Base-by-base conservation (phyloP, 1,140 invertebrate species). In the Solen grandis region DNA sequence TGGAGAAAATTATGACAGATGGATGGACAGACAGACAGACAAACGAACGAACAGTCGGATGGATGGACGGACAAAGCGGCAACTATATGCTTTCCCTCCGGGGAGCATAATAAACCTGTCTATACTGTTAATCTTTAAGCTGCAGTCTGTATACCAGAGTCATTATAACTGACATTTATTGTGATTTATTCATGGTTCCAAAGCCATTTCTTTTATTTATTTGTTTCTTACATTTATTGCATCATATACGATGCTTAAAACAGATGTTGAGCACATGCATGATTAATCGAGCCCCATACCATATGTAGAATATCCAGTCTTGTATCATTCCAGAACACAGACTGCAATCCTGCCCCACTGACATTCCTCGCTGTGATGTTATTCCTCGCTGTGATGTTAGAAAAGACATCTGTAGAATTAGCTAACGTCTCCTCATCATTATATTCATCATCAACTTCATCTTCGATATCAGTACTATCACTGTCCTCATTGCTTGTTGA, bases 241-340 rank as follows among this genome's bases (percentile, higher is more conserved):
- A n/a, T n/a, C n/a, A n/a, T n/a, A n/a, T n/a, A n/a, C n/a, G n/a
- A n/a, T n/a, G n/a, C n/a, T n/a, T n/a, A n/a, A n/a, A n/a, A 63
- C 29, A 63, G 27, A 13, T 22, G 14, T 36, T 50, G 46, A n/a
- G 46, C 46, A 13, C 13, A 50, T 50, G 46, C 46, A 50, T 50
- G n/a, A 50, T 50, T n/a, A n/a, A n/a, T n/a, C n/a, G n/a, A n/a
- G n/a, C n/a, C n/a, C n/a, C 60, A 35, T 69, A 85, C 84, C 60
- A 57, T 81, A 35, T 83, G 77, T 46, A 85, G 57, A 31, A 85
- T 74, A 59, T 85, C 79, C 22, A 85, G 50, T 55, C 76, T 57
- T 25, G 84, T 60, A 69, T 85, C 78, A 63, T 60, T 81, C 84
- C 84, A 85, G 41, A 66, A 13, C 31, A 76, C 25, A 13, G 13